These are phyloP conservation scores for Micropoecilia bifurca DNA, from an alignment of 2,797 vertebrate species.

Conservation along the genomic window DNA sequence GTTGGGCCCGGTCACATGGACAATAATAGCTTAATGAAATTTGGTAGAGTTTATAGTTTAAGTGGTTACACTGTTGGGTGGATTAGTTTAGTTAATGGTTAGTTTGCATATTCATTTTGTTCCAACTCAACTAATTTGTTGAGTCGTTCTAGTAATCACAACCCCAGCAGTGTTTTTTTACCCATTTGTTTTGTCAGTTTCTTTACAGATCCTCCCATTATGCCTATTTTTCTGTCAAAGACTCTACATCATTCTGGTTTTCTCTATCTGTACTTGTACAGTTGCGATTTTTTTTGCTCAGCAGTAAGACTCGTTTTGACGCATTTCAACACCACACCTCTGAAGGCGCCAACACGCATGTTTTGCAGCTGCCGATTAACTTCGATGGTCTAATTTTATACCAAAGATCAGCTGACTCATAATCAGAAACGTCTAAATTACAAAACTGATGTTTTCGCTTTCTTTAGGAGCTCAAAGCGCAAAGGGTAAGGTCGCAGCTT, in stretches of 20 bases:
- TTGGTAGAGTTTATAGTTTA: background rate
- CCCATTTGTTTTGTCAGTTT: background rate
- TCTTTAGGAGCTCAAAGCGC: background rate
- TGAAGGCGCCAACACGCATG: background rate
- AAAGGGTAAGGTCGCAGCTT: slow-evolving; percentile 11
- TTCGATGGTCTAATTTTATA: slow-evolving; percentile 7
- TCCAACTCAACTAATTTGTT: background rate
- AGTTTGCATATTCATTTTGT: background rate
- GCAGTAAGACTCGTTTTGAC: background rate
- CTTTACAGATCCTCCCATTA: background rate
- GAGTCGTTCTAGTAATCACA: background rate
- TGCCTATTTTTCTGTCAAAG: background rate
- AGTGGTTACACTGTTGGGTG: background rate
- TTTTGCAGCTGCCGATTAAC: background rate
- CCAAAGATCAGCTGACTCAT: slow-evolving; percentile 2
- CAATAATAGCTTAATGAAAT: background rate
- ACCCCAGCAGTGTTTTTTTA: background rate
- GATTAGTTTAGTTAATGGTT: background rate
- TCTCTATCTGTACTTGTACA: background rate
- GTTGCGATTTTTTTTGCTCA: background rate
- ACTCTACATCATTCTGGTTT: background rate
- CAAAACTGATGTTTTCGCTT: background rate
- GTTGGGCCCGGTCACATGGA: background rate
- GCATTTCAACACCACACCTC: background rate
- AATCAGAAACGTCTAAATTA: background rate